Evolutionary conservation across 1,140 invertebrate genomes (phyloP).

Genomic region (Drosophila novamexicana): DNA sequence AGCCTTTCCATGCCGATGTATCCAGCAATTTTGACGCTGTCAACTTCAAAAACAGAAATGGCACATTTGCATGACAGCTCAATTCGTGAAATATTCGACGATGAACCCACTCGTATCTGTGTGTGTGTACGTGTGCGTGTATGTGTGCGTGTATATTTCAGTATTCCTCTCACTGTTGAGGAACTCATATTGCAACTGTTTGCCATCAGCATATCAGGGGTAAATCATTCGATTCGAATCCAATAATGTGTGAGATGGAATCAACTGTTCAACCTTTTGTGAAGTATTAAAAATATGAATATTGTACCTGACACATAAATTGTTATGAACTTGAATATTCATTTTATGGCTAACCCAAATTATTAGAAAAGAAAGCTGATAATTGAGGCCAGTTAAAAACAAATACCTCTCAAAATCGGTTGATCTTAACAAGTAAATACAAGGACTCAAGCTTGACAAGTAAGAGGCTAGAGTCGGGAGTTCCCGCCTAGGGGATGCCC

Average conservation of each 20-base stretch:
- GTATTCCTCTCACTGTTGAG: slow-evolving; percentile 1
- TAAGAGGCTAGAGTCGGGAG: too few species aligned
- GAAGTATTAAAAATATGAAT: background rate
- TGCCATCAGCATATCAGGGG: background rate
- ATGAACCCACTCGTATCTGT: slow-evolving; percentile 21
- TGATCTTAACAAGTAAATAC: too few species aligned
- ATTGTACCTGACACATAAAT: background rate
- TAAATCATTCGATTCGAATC: background rate
- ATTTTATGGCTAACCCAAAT: too few species aligned
- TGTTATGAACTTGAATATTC: too few species aligned
- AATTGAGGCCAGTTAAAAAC: too few species aligned
- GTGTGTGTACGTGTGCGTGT: slow-evolving; percentile 26
- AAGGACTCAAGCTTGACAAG: too few species aligned
- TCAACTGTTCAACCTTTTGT: background rate
- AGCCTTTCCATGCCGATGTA: slow-evolving; percentile 51
- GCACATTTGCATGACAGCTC: slow-evolving; percentile 81
- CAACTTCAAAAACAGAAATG: slow-evolving; percentile 81
- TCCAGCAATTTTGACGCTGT: slow-evolving; percentile 74
- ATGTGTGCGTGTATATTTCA: slow-evolving; percentile 26
- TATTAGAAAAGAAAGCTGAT: too few species aligned
- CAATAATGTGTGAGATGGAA: background rate
- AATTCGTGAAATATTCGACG: slow-evolving; percentile 76
- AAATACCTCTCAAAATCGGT: too few species aligned
- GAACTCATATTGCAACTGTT: slow-evolving; percentile 44
- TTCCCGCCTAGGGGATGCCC: too few species aligned